Evolutionary conservation across 2,888 invertebrate genomes (phyloP).

Genomic region (Agrotis ipsilon): DNA sequence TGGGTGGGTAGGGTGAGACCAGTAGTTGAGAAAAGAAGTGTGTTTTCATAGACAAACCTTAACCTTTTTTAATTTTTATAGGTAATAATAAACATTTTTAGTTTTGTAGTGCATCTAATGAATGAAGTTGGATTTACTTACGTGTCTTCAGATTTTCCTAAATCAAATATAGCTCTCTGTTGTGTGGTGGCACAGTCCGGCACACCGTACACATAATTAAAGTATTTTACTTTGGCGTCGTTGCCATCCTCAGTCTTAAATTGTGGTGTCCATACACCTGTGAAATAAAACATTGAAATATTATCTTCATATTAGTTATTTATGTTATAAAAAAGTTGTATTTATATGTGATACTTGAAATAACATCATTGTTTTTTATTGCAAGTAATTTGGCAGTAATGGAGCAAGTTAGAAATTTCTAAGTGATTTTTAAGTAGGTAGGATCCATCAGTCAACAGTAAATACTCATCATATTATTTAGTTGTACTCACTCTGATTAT

Average conservation of each 20-base stretch:
- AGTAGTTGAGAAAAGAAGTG: neutral
- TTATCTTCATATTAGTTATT: neutral
- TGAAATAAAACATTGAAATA: slow-evolving; percentile 43
- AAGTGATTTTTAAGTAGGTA: neutral
- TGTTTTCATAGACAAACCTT: too few species aligned
- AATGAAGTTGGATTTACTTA: slow-evolving; percentile 69
- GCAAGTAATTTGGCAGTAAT: too few species aligned
- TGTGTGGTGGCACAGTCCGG: slow-evolving; percentile 94
- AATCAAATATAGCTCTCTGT: slow-evolving; percentile 93
- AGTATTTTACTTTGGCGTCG: slow-evolving; percentile 89
- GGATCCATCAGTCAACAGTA: neutral
- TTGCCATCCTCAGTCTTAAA: slow-evolving; percentile 93
- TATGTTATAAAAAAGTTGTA: neutral
- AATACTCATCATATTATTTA: slow-evolving; percentile 1
- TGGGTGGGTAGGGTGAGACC: too few species aligned
- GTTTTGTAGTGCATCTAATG: neutral
- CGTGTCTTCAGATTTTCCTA: slow-evolving; percentile 91
- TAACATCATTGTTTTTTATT: neutral
- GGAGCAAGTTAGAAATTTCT: neutral
- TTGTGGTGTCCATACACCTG: slow-evolving; percentile 91
- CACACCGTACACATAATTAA: slow-evolving; percentile 91
- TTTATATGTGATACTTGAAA: slow-evolving; percentile 10
- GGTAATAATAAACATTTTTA: neutral
- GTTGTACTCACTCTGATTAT: slow-evolving; percentile 90
- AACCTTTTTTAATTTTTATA: neutral